These are phyloP conservation scores for Fulica atra DNA, from an alignment of 2,113 vertebrate genomes.

Conservation along the genomic window DNA sequence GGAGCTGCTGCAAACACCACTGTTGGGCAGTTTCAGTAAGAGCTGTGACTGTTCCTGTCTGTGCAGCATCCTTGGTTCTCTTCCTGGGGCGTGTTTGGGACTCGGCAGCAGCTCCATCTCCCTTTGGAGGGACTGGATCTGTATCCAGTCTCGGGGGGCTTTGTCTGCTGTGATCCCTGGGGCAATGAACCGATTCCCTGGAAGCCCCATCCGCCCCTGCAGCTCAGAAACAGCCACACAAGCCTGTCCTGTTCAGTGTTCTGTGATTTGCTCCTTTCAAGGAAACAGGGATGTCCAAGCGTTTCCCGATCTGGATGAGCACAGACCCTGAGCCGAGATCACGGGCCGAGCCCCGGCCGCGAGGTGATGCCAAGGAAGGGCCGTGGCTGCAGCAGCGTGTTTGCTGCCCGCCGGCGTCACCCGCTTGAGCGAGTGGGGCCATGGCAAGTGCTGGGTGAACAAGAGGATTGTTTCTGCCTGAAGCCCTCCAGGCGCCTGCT, in stretches of 20 bases:
- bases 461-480: neutral
- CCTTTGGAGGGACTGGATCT: neutral
- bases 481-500: neutral
- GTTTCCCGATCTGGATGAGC: neutral
- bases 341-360: fast-evolving
- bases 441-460: neutral
- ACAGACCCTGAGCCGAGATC: neutral
- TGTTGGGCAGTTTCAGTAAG: neutral
- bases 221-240: fast-evolving
- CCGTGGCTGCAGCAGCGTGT: fast-evolving
- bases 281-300: neutral
- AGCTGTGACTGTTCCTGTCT: neutral
- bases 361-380: fast-evolving
- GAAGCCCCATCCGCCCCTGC: neutral
- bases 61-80: fast-evolving
- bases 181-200: neutral
- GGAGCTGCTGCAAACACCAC: neutral
- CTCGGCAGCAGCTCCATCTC: neutral
- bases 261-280: neutral
- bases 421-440: fast-evolving
- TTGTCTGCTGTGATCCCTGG: fast-evolving
- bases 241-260: neutral
- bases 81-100: neutral
- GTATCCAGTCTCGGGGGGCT: neutral
- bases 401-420: neutral